Percentiles rank a stretch among this genome's conserved stretches.
Conservation (phyloP, 2,888 invertebrate species). For the Heliconius aoede region DNA sequence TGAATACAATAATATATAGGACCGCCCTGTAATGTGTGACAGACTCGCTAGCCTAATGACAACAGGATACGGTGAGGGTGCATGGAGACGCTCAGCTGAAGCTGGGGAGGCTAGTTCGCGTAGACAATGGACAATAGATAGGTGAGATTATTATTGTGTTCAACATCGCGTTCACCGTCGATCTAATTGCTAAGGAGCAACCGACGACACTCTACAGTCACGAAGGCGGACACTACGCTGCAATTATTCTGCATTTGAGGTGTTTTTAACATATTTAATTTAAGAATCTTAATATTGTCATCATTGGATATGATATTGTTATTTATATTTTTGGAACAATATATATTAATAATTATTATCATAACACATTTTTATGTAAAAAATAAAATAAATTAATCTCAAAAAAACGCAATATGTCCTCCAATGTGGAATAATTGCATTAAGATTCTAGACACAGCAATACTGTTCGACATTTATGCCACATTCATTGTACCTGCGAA, state of each 20-base stretch:
- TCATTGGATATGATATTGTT: neutral
- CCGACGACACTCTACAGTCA: slow-evolving; percentile 77
- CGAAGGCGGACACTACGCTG: slow-evolving; percentile 78
- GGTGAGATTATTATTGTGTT: slow-evolving; percentile 59
- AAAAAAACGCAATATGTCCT: slow-evolving; percentile 34
- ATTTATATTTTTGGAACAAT: neutral
- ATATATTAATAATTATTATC: too few relatives aligned
- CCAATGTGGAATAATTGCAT: slow-evolving; percentile 70
- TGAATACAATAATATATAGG: slow-evolving; percentile 64
- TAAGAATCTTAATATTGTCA: neutral
- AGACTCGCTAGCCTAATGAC: slow-evolving; percentile 31
- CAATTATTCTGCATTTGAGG: slow-evolving; percentile 58
- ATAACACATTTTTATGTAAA: neutral
- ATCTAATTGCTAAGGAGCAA: slow-evolving; percentile 78
- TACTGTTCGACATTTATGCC: slow-evolving; percentile 79
- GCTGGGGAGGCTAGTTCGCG: slow-evolving; percentile 12
- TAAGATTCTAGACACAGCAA: slow-evolving; percentile 74
- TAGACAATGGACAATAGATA: neutral
- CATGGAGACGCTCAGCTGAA: slow-evolving; percentile 7
- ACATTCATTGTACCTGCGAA: slow-evolving; percentile 75
- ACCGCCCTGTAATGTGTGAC: slow-evolving; percentile 43
- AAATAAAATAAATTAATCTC: neutral
- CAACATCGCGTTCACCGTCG: slow-evolving; percentile 64
- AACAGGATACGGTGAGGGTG: slow-evolving; percentile 21
- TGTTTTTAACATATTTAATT: slow-evolving; percentile 45